phyloP scores from a whole-genome alignment of 2,888 invertebrate genomes.

The Drosophila birchii region DNA sequence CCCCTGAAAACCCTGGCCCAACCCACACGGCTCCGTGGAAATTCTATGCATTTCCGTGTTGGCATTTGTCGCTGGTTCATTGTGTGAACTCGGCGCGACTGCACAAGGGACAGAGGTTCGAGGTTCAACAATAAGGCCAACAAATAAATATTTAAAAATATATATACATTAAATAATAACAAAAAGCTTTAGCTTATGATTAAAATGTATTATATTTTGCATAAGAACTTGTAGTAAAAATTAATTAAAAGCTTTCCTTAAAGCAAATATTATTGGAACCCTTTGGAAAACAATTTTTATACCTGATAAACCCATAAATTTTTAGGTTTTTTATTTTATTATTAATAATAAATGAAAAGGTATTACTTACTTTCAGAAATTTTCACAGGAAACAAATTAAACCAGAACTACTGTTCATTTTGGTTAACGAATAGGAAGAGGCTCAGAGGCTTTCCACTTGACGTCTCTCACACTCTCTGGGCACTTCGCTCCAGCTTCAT shows the following conservation, averaged over 20 bases:
- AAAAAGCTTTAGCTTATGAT: too few species aligned
- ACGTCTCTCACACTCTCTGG: conserved; percentile 9
- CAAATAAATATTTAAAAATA: neutral
- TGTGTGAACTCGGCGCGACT: conserved; percentile 45
- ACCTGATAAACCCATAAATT: too few species aligned
- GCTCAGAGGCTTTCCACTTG: conserved; percentile 36
- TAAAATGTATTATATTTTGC: too few species aligned
- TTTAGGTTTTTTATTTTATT: too few species aligned
- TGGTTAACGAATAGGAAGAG: conserved; percentile 28
- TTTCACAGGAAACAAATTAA: neutral
- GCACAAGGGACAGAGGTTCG: conserved; percentile 30
- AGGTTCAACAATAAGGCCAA: too few species aligned
- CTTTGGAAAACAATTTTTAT: too few species aligned
- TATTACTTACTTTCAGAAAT: too few species aligned
- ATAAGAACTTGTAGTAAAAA: too few species aligned
- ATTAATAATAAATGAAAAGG: too few species aligned
- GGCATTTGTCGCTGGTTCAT: conserved; percentile 76
- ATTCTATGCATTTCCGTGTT: conserved; percentile 80
- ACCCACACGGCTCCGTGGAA: conserved; percentile 49
- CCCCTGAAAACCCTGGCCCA: neutral
- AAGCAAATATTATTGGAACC: too few species aligned
- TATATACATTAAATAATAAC: too few species aligned
- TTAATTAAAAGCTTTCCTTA: too few species aligned
- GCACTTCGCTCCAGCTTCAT: neutral
- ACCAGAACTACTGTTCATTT: conserved; percentile 19